Percentiles rank a stretch among this genome's conserved stretches.
Evolutionary conservation across 2,888 invertebrate species (phyloP).

Genomic region (Stegophylla sp.): DNA sequence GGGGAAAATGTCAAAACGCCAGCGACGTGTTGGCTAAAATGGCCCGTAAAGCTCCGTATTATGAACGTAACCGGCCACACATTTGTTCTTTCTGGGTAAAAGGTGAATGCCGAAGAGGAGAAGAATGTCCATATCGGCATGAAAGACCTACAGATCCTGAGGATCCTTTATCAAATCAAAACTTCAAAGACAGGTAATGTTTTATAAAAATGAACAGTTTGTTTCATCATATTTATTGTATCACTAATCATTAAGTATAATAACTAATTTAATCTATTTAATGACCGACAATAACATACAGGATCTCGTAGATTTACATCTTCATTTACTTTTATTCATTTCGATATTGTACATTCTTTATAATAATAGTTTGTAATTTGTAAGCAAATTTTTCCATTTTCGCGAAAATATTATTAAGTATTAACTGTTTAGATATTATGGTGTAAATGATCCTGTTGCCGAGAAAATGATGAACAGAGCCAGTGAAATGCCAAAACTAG

Average conservation of each 20-base stretch:
- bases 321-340: too few species aligned
- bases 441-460: conserved; percentile 94
- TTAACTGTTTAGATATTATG: conserved; percentile 75
- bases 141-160: conserved; percentile 97
- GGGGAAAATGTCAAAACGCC: conserved; percentile 77
- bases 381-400: too few species aligned
- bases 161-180: conserved; percentile 94
- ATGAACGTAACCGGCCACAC: conserved; percentile 92
- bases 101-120: conserved; percentile 93
- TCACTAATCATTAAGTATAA: too few species aligned
- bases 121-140: conserved; percentile 95
- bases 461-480: conserved; percentile 90
- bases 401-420: too few species aligned
- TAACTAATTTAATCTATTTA: too few species aligned
- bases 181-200: conserved; percentile 81
- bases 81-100: conserved; percentile 99
- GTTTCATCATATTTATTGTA: neutral
- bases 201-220: neutral
- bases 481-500: conserved; percentile 91
- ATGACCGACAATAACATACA: too few species aligned
- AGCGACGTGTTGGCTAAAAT: conserved; percentile 84
- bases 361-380: too few species aligned
- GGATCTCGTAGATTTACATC: too few species aligned
- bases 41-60: conserved; percentile 91
- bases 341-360: too few species aligned